Evolutionary conservation across 1,140 invertebrate genomes (phyloP), one percentile per base, ranked within the genome.

Genomic region (Cherax destructor): DNA sequence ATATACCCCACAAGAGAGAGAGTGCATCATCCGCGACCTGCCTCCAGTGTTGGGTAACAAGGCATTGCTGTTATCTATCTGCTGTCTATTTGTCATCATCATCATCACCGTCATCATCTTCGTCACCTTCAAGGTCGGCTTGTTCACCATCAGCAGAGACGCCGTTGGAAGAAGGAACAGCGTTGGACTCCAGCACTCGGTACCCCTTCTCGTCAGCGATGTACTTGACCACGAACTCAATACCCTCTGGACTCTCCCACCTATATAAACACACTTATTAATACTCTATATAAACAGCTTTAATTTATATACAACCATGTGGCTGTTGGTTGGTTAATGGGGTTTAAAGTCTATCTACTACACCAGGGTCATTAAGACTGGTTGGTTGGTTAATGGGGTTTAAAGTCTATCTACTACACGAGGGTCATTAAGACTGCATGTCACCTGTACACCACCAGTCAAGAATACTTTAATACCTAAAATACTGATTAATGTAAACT

Each of bases 141-240:
- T 91, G 83, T 52, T 84, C 83, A 6, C 83, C 89, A 18, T 59
- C 65, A 69, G 88, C 88, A 16, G 52, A 30, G 76, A 85, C 76
- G 18, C 83, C 89, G 56, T 79, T 79, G 74, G 83, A 74, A 30
- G 89, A 65, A 16, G 89, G 89, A 1, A 91, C 89, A 47, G 89
- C 89, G 83, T 91, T 91, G 89, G 89, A 91, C 89, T 91, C 89
- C 0, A 91, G 83, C 3, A 91, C 89, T 4, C 89, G 83, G 89
- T 85, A 91, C 16, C 89, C 89, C 74, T 91, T 91, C 1, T 91
- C 89, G 89, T 91, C 89, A n/a, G 89, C 89, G 81, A 91, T 85
- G 89, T 91, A 91, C 59, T 91, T 91, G 0, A 91, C 89, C 0
- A 85, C 83, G 61, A 83, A 91, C 61, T 91, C 89, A 16, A 76